Percentiles rank a stretch among this genome's conserved stretches.
These are phyloP conservation scores for Oscheius sp. DNA, from an alignment of 2,888 invertebrate species.

Conservation along the genomic window DNA sequence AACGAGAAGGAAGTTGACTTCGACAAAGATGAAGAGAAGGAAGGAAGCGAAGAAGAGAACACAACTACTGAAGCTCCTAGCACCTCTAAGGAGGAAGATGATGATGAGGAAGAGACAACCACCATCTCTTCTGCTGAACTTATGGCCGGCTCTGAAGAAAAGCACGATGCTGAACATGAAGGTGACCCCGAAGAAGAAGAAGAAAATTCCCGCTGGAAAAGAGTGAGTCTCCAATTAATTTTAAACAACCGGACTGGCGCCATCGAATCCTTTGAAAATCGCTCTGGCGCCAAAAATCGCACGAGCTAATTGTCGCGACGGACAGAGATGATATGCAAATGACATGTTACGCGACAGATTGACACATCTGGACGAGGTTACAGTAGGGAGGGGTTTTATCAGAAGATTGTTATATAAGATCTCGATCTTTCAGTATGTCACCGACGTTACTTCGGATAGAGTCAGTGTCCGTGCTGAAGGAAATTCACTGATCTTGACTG, in stretches of 20 bases:
- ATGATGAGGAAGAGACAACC: slow-evolving; percentile 24
- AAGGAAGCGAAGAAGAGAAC: slow-evolving; percentile 13
- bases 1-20: slow-evolving; percentile 18
- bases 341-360: slow-evolving; percentile 24
- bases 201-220: slow-evolving; percentile 41
- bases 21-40: slow-evolving; percentile 6
- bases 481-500: slow-evolving; percentile 46
- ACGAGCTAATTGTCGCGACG: slow-evolving; percentile 17
- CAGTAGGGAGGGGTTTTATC: slow-evolving; percentile 16
- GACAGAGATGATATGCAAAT: slow-evolving; percentile 29
- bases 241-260: slow-evolving; percentile 7
- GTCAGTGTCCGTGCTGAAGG: slow-evolving; percentile 37
- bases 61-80: not conserved
- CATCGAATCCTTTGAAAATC: slow-evolving; percentile 8
- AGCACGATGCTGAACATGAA: slow-evolving; percentile 23
- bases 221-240: slow-evolving; percentile 30
- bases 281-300: slow-evolving; percentile 21
- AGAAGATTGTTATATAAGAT: not conserved
- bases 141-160: not conserved
- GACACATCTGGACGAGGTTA: slow-evolving; percentile 29
- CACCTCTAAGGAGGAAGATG: slow-evolving; percentile 23
- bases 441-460: slow-evolving; percentile 33
- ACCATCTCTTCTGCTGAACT: not conserved
- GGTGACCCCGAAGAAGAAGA: slow-evolving; percentile 36
- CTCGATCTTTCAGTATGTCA: slow-evolving; percentile 34